Percentiles rank a stretch among this genome's conserved stretches.
phyloP scores from a whole-genome alignment of 2,888 invertebrate species.

The Eupithecia subfuscata region DNA sequence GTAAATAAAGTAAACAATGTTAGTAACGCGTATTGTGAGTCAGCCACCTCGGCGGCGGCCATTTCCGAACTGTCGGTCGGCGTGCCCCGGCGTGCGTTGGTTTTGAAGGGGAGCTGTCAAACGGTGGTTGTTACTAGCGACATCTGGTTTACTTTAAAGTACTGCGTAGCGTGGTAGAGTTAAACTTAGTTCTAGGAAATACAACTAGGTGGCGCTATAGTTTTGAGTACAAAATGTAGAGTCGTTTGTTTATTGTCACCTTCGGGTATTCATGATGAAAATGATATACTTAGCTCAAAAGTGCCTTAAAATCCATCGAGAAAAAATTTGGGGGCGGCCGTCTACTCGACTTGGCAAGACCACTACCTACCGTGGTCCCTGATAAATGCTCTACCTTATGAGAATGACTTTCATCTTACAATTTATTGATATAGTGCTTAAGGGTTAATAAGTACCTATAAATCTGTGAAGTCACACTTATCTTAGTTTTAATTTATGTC shows the following conservation, averaged over 20 bases:
- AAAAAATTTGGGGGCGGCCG: not conserved
- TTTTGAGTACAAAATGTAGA: not conserved
- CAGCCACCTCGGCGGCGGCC: slow-evolving; percentile 78
- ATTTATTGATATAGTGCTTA: not conserved
- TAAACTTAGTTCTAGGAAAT: not conserved
- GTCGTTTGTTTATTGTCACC: not conserved
- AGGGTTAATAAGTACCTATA: not conserved
- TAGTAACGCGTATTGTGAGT: slow-evolving; percentile 51
- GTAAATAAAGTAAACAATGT: slow-evolving; percentile 81
- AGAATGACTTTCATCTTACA: not conserved
- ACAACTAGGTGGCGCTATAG: slow-evolving; percentile 14
- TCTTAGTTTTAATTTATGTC: not conserved
- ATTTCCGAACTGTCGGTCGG: slow-evolving; percentile 76
- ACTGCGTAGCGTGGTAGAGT: not conserved
- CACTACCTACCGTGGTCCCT: not conserved
- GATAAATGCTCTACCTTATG: not conserved
- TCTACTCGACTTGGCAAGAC: not conserved
- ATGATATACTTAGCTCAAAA: not conserved
- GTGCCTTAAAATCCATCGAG: not conserved
- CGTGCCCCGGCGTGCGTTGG: slow-evolving; percentile 28
- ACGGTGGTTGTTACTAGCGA: slow-evolving; percentile 40
- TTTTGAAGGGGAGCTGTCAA: slow-evolving; percentile 30
- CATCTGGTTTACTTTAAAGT: slow-evolving; percentile 37
- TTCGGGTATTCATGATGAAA: not conserved
- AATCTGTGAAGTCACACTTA: not conserved